A percentile compares a stretch with the other conserved stretches of the same genome.
Evolutionary conservation across 2,113 vertebrate genomes (phyloP).

Genomic region (Pelusios castaneus): DNA sequence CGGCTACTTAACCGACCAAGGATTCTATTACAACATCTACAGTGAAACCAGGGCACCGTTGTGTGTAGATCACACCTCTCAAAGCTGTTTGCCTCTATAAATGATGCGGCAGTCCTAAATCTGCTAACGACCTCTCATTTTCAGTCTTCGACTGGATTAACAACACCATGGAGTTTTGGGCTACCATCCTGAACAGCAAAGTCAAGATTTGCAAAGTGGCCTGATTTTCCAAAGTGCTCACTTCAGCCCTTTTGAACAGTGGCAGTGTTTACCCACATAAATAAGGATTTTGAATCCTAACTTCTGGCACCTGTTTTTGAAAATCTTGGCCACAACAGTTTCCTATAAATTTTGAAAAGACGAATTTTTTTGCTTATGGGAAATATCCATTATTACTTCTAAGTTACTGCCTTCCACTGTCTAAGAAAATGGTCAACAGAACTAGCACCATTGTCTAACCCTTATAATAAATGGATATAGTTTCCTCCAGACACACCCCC

Average conservation of each 20-base stretch:
- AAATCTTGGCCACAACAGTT: background rate
- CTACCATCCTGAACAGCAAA: background rate
- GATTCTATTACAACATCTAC: background rate
- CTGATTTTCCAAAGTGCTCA: background rate
- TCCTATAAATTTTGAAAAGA: background rate
- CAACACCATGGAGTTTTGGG: background rate
- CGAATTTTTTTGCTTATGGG: background rate
- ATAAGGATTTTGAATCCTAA: background rate
- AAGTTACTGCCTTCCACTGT: background rate
- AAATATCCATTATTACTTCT: background rate
- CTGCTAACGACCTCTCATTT: slow-evolving; percentile 6
- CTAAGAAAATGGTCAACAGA: background rate
- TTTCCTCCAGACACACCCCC: background rate
- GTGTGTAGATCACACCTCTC: background rate
- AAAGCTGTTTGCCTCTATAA: background rate
- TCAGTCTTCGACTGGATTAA: background rate
- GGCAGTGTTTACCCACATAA: background rate
- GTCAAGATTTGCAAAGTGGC: background rate
- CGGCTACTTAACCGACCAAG: too few relatives aligned
- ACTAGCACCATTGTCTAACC: background rate
- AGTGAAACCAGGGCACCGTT: background rate
- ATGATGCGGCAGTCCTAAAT: background rate
- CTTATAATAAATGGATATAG: background rate
- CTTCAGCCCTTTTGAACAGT: background rate
- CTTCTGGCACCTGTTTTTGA: background rate